A percentile compares a stretch with the other conserved stretches of the same genome.
Evolutionary conservation across 2,797 vertebrate species (phyloP).

Genomic region (Hybognathus amarus): DNA sequence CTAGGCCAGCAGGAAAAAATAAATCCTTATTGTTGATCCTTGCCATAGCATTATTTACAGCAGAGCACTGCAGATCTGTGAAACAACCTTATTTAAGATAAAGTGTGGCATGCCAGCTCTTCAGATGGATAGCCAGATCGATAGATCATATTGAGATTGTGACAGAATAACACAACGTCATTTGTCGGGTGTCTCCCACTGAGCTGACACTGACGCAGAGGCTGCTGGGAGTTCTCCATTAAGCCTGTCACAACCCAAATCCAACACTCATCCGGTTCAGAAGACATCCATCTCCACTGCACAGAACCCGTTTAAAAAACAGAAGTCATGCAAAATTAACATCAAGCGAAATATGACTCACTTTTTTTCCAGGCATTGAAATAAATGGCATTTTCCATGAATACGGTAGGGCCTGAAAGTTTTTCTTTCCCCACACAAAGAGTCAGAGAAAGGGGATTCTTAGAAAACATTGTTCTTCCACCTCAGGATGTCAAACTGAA

Average conservation of each 20-base stretch:
- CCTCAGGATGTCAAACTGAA: not conserved
- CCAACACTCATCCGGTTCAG: constrained; percentile 27
- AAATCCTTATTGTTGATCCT: constrained; percentile 8
- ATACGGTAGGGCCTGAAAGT: not conserved
- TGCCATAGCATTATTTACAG: constrained; percentile 15
- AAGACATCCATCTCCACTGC: constrained; percentile 14
- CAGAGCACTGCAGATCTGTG: constrained; percentile 19
- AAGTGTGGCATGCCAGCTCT: constrained; percentile 32
- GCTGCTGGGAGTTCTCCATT: constrained; percentile 74
- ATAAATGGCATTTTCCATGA: not conserved
- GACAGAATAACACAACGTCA: constrained; percentile 68
- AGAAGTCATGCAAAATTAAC: not conserved
- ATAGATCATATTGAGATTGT: constrained; percentile 57
- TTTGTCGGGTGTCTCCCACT: constrained; percentile 71
- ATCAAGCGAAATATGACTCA: not conserved
- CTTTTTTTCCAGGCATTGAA: not conserved
- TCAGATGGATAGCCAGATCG: constrained; percentile 46
- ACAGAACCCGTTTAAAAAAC: constrained; percentile 5
- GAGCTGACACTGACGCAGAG: constrained; percentile 68
- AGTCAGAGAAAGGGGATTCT: not conserved
- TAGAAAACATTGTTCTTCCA: not conserved
- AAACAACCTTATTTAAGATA: constrained; percentile 23
- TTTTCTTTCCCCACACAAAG: not conserved
- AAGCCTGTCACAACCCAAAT: constrained; percentile 57
- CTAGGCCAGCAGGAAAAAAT: not conserved